A percentile compares a stretch with the other conserved stretches of the same genome.
phyloP scores from a whole-genome alignment of 2,888 invertebrate species.

The Nesidiocoris tenuis region DNA sequence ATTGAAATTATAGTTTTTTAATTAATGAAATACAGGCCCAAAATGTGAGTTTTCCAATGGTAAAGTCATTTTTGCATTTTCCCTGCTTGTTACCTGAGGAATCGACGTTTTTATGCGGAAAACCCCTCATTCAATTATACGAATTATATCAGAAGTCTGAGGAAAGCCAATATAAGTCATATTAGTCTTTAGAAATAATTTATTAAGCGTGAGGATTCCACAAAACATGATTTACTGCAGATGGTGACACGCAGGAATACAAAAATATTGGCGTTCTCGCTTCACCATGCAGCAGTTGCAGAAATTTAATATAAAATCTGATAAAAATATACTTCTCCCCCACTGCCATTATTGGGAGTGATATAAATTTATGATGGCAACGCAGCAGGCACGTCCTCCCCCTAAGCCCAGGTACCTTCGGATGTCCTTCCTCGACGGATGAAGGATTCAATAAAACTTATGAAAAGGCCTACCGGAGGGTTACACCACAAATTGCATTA shows the following conservation, averaged over 20 bases:
- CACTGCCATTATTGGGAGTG: slow-evolving; percentile 19
- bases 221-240: not conserved
- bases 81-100: no score
- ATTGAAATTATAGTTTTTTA: no score
- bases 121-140: no score
- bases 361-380: slow-evolving; percentile 21
- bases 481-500: slow-evolving; percentile 33
- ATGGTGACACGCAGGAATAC: not conserved
- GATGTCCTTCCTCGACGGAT: slow-evolving; percentile 22
- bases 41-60: no score
- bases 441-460: slow-evolving; percentile 37
- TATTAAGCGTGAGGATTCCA: no score
- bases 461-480: slow-evolving; percentile 18
- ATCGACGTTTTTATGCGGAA: no score
- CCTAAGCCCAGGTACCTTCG: slow-evolving; percentile 21
- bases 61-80: no score
- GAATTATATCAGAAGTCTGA: no score
- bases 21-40: no score
- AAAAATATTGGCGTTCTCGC: not conserved
- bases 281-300: not conserved
- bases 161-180: no score
- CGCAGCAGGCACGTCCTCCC: slow-evolving; percentile 24
- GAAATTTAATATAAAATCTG: slow-evolving; percentile 28
- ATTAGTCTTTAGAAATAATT: no score
- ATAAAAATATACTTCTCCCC: slow-evolving; percentile 22